Base-by-base conservation (phyloP, 35 echinoderm and acorn worm species). In the Chiridota heheva region DNA sequence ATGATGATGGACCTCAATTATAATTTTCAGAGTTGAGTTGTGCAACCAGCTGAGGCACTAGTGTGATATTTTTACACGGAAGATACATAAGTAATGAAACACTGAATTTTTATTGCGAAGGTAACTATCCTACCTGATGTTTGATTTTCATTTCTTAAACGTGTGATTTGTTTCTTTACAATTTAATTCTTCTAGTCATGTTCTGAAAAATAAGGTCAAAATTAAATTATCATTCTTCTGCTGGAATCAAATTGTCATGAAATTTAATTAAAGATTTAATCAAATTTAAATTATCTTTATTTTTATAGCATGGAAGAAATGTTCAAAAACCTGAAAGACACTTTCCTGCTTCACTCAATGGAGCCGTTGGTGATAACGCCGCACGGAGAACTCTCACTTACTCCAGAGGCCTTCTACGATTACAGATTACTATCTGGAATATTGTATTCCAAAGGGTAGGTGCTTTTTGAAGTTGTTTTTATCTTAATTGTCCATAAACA, bases 281-380 rank as follows among this genome's bases (percentile, higher is more conserved):
- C 17, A 4, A 22, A 22, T 25, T 33, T 29, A 1, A 15, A 65
- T 34, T 45, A 46, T 68, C 2, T 47, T 32, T 72, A 30, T 33
- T 28, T 18, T 60, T 69, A 2, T 85, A 96, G 92, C 58, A 96
- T 96, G 81, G 92, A 95, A 63, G 80, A 96, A 42, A 48, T 96
- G 73, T 96, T 96, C 48, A 90, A 58, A 38, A 57, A 77, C 30
- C 57, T 96, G 69, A 57, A 77, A 79, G 87, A 96, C 48, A 76
- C 89, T 44, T 59, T 63, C 20, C 83, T 86, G 10, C 57, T 72
- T 12, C 68, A 51, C 30, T 88, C 85, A 16, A 64, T 91, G 38
- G 88, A 97, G 41, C 94, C 88, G 2, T 73, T 96, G 46, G 72
- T 97, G 6, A 91, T 97, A 65, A 91, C 94, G 7, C 57, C 87